These are phyloP conservation scores for Zoanthus solanderi DNA, from an alignment of 92 coral and sea anemone genomes.

Conservation along the genomic window DNA sequence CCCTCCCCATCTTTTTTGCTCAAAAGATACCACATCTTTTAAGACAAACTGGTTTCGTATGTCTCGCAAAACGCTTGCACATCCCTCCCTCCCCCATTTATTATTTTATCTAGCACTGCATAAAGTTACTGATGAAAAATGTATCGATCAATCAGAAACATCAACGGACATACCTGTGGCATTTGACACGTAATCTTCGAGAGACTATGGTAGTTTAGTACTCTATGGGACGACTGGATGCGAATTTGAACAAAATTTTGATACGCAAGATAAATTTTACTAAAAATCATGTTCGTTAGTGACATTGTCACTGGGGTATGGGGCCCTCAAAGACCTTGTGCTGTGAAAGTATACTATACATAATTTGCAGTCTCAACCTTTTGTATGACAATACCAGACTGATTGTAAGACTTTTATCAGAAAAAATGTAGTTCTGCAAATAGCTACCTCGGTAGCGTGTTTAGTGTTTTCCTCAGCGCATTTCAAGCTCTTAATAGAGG, in stretches of 20 bases:
- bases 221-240: background rate
- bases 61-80: conserved; percentile 2
- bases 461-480: too few relatives aligned
- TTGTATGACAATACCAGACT: too few relatives aligned
- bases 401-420: too few relatives aligned
- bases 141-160: background rate
- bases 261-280: too few relatives aligned
- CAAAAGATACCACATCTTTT: background rate
- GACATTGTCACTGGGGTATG: background rate
- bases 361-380: too few relatives aligned
- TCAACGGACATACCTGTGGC: conserved; percentile 3
- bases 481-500: too few relatives aligned
- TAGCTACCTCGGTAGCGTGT: too few relatives aligned
- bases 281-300: background rate
- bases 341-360: too few relatives aligned
- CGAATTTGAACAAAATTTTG: background rate
- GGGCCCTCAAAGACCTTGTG: too few relatives aligned
- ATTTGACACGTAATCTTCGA: background rate
- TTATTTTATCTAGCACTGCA: conserved; percentile 1
- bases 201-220: background rate
- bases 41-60: background rate
- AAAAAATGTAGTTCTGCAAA: too few relatives aligned
- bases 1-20: background rate
- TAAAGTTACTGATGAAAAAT: background rate
- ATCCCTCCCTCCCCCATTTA: background rate